Evolutionary conservation across 2,113 vertebrate species (phyloP), one percentile per base, ranked within the genome.

Genomic region (Amphiprion ocellaris): DNA sequence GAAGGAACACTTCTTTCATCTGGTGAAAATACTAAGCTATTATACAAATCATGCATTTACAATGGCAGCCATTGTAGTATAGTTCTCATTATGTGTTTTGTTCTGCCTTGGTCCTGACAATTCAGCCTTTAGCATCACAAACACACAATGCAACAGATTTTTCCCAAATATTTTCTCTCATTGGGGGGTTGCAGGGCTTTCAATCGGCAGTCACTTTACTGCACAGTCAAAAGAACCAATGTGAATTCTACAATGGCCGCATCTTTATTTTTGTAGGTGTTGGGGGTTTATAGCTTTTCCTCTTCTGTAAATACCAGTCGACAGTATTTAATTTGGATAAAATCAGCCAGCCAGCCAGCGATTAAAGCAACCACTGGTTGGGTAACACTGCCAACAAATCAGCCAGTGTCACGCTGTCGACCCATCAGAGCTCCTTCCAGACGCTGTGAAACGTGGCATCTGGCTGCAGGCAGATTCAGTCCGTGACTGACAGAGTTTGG

Each of bases 1-100:
- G 61, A 82, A 90, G 73, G 58, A 87, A 65, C 59, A 71, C 66
- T 78, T 86, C 50, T 82, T 85, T 87, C 63, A 87, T 81, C 58
- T 77, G 80, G 82, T 84, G 83, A 90, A 81, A 85, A 87, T 87
- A 85, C 77, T 59, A 86, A 79, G 79, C 83, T 86, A 41, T 77
- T 86, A 76, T 69, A 87, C 74, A 79, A 70, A 86, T 63, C 65
- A 49, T 67, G 37, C 67, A 80, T 83, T 83, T 79, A 77, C 85
- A 85, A 77, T 56, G 84, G 78, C 82, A 65, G 85, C 80, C 84
- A 81, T 88, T 74, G 77, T 76, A 72, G 33, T 65, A 15, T 7
- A 63, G 58, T 71, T 52, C 50, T 55, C 19, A 33, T 77, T 21
- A 0, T 50, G 21, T 19, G 41, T 61, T 21, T 71, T 26, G 5